Evolutionary conservation across 2,797 vertebrate genomes (phyloP).

Genomic region (Babyrousa celebensis): DNA sequence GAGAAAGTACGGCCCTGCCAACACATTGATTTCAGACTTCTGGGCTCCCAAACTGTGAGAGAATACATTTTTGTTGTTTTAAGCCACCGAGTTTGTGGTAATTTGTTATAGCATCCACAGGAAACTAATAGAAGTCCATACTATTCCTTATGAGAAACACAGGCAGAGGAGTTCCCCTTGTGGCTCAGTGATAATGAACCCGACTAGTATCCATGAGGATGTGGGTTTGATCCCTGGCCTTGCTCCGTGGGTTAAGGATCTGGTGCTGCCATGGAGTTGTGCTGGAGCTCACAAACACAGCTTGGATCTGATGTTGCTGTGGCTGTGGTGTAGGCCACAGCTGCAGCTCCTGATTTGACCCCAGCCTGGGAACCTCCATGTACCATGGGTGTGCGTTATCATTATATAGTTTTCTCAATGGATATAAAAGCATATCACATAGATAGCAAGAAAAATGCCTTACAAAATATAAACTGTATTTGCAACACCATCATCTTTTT

Average conservation of each 20-base stretch:
- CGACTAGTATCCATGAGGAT: too few species aligned
- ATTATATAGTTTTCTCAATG: background rate
- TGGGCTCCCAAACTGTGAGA: background rate
- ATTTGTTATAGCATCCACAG: background rate
- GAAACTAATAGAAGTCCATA: background rate
- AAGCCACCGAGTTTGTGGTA: background rate
- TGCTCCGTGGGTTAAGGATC: too few species aligned
- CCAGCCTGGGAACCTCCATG: too few species aligned
- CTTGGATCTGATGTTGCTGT: too few species aligned
- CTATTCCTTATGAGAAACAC: background rate
- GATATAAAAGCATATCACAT: background rate
- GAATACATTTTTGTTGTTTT: background rate
- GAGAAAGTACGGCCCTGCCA: background rate
- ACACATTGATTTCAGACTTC: background rate
- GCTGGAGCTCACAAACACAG: too few species aligned
- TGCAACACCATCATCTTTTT: background rate
- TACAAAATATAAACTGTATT: background rate
- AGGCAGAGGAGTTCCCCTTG: background rate
- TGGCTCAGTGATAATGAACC: too few species aligned
- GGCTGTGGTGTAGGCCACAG: too few species aligned
- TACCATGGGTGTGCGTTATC: too few species aligned
- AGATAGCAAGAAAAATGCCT: background rate
- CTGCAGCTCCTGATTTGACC: too few species aligned
- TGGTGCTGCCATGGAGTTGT: too few species aligned
- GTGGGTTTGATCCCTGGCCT: too few species aligned